A percentile compares a stretch with the other conserved stretches of the same genome.
phyloP scores from a whole-genome alignment of 2,888 invertebrate species.

The Cephalotes varians region DNA sequence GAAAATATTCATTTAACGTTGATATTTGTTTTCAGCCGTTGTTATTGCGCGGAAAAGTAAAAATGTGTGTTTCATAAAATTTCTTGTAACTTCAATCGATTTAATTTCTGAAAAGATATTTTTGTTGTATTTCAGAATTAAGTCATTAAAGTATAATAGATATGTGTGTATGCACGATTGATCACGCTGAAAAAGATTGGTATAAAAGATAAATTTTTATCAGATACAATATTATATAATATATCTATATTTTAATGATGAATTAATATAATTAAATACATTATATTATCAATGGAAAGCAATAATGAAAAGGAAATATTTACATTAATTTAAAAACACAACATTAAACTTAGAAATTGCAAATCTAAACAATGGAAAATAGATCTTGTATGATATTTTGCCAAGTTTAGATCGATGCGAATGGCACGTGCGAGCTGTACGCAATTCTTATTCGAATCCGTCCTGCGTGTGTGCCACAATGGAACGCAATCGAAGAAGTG shows the following conservation, averaged over 20 bases:
- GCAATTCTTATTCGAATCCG: slow-evolving; percentile 1
- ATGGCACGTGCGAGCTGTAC: slow-evolving; percentile 34
- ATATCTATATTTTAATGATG: neutral
- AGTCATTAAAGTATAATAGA: neutral
- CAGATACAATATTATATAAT: too few species aligned
- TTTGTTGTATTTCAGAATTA: neutral
- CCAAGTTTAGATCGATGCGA: slow-evolving; percentile 31
- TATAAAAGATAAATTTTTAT: too few species aligned
- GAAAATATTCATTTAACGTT: slow-evolving; percentile 4
- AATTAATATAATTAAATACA: neutral
- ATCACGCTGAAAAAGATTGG: neutral
- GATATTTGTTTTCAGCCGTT: neutral
- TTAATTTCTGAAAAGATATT: neutral
- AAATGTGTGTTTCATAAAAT: neutral
- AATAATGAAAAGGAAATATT: neutral
- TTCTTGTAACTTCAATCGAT: neutral
- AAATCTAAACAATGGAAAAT: neutral
- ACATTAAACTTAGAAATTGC: neutral
- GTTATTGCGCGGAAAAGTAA: neutral
- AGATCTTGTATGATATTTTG: neutral
- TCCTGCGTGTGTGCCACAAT: neutral
- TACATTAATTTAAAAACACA: neutral
- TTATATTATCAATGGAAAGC: neutral
- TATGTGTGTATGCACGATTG: neutral
- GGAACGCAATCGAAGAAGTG: neutral